Conservation (phyloP, 2,888 invertebrate species). For the Lasioglossum oenotherae region DNA sequence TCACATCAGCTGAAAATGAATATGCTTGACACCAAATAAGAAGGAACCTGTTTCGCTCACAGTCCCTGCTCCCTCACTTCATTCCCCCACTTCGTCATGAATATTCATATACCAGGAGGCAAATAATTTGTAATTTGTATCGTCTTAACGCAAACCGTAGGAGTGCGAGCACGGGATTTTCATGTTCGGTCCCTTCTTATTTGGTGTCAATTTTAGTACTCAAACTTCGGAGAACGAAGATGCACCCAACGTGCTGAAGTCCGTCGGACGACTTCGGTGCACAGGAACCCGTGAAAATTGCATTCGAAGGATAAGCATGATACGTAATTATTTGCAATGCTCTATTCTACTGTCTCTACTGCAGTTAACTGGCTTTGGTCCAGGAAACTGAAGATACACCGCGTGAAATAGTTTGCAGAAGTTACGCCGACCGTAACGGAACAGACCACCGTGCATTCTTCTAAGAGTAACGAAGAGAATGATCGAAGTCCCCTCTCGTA, state of each 20-base stretch:
- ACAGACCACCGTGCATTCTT: not conserved
- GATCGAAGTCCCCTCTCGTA: not conserved
- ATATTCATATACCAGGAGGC: too few species aligned
- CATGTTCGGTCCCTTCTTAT: too few species aligned
- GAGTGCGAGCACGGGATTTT: too few species aligned
- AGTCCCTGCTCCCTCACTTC: too few species aligned
- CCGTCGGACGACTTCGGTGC: constrained; percentile 29
- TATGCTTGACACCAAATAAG: too few species aligned
- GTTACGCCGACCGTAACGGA: not conserved
- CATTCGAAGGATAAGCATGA: not conserved
- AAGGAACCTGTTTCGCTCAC: too few species aligned
- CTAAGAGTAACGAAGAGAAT: not conserved
- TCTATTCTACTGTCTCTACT: not conserved
- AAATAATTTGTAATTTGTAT: too few species aligned
- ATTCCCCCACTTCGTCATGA: too few species aligned
- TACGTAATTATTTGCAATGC: not conserved
- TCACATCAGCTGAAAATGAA: not conserved
- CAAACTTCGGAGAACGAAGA: not conserved
- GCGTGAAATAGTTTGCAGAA: not conserved
- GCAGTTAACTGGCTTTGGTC: not conserved
- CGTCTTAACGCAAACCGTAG: too few species aligned
- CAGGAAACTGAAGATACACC: not conserved
- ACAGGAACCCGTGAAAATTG: not conserved
- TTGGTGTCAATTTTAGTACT: too few species aligned
- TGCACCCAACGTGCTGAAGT: not conserved